A percentile compares a stretch with the other conserved stretches of the same genome.
These are phyloP conservation scores for Chironomus tepperi DNA, from an alignment of 1,140 invertebrate genomes.

Conservation along the genomic window DNA sequence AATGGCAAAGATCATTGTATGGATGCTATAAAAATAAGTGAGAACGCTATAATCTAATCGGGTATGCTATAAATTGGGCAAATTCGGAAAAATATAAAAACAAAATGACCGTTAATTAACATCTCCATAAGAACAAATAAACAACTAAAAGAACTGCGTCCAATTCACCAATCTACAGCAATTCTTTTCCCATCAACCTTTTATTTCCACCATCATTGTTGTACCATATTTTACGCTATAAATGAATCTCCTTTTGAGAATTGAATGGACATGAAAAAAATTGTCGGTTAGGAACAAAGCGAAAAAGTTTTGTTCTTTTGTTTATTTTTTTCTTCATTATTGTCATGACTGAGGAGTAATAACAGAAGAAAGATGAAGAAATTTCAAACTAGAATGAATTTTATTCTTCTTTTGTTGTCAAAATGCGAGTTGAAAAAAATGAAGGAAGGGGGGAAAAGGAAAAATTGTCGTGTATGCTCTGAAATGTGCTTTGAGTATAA, in stretches of 20 bases:
- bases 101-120: no score
- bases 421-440: background rate
- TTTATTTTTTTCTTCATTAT: background rate
- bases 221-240: background rate
- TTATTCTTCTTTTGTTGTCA: background rate
- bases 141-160: no score
- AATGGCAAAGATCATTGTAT: no score
- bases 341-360: background rate
- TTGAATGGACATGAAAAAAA: constrained; percentile 1
- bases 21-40: no score
- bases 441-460: background rate
- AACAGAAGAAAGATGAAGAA: background rate
- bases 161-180: no score
- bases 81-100: no score
- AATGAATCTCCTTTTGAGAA: background rate
- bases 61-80: no score
- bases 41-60: no score
- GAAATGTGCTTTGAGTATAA: background rate
- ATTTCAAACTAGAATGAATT: background rate
- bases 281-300: background rate
- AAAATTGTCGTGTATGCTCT: background rate
- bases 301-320: background rate
- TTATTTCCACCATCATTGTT: background rate
- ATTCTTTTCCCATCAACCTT: no score
- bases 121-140: no score